phyloP scores from a whole-genome alignment of 2,113 vertebrate genomes.

The Epinephelus lanceolatus region DNA sequence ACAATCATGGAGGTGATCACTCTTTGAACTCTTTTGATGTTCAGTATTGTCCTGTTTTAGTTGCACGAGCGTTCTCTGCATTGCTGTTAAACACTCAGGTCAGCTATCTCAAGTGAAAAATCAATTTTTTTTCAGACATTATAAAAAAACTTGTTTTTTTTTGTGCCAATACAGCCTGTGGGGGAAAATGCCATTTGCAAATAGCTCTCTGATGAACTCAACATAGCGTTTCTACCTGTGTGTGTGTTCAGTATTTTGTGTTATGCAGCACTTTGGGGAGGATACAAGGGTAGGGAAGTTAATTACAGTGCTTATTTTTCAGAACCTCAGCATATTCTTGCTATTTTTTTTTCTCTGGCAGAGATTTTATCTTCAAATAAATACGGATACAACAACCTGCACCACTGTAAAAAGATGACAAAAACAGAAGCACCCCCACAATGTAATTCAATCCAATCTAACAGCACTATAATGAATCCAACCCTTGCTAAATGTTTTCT shows the following conservation, averaged over 20 bases:
- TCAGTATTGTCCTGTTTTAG: neutral
- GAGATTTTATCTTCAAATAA: slow-evolving; percentile 18
- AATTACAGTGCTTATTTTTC: slow-evolving; percentile 32
- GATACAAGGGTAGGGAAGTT: slow-evolving; percentile 13
- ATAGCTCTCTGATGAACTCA: neutral
- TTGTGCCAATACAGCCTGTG: neutral
- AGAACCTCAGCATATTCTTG: slow-evolving; percentile 31
- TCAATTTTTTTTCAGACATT: neutral
- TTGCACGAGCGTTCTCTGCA: neutral
- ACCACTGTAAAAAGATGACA: neutral
- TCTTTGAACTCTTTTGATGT: neutral
- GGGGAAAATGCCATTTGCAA: neutral
- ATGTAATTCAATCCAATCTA: neutral
- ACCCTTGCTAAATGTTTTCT: neutral
- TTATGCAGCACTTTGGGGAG: slow-evolving; percentile 9
- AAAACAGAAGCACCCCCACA: neutral
- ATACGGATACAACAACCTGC: neutral
- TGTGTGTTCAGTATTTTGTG: slow-evolving; percentile 2
- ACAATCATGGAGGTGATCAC: neutral
- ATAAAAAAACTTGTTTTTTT: neutral
- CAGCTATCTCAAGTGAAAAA: neutral
- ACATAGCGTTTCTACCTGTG: slow-evolving; percentile 3
- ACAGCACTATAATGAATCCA: neutral
- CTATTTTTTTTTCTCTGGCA: neutral
- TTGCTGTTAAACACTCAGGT: neutral